Conservation (phyloP, 2,113 vertebrate species). For the Epinephelus moara region DNA sequence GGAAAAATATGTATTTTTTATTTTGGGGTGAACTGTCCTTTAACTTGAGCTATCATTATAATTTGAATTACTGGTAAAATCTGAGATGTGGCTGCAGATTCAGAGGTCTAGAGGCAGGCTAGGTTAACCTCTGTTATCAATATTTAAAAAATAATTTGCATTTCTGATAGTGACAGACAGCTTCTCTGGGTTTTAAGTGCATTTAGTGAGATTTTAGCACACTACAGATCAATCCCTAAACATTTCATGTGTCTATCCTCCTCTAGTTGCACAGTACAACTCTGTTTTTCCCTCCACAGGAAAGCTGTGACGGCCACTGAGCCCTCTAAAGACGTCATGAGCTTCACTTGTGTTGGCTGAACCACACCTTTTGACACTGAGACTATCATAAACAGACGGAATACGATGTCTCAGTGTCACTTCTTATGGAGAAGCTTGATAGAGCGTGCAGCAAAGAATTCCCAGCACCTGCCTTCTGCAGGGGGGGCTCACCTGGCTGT, state of each 20-base stretch:
- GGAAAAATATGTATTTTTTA: too few relatives aligned
- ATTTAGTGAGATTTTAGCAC: neutral
- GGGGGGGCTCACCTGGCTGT: conserved; percentile 31
- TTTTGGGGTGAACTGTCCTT: too few relatives aligned
- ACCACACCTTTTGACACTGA: conserved; percentile 53
- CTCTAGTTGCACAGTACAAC: conserved; percentile 3
- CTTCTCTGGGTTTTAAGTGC: too few relatives aligned
- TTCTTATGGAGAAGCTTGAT: conserved; percentile 26
- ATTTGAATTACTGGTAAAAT: too few relatives aligned
- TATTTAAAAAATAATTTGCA: too few relatives aligned
- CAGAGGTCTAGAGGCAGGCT: too few relatives aligned
- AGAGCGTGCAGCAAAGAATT: conserved; percentile 32
- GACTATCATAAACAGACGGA: conserved; percentile 18
- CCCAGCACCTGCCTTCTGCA: conserved; percentile 28
- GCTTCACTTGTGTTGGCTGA: conserved; percentile 24
- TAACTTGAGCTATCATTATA: too few relatives aligned
- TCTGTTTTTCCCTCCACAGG: conserved; percentile 71
- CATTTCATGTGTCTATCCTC: neutral
- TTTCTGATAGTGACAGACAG: too few relatives aligned
- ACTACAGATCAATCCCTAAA: neutral
- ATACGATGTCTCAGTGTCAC: conserved; percentile 23
- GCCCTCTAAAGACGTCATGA: conserved; percentile 58
- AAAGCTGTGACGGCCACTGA: conserved; percentile 82
- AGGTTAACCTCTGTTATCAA: too few relatives aligned
- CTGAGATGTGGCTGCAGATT: too few relatives aligned